Evolutionary conservation across 1,140 invertebrate genomes (phyloP), one percentile per base, ranked within the genome.

Genomic region (Meloidogyne exigua): DNA sequence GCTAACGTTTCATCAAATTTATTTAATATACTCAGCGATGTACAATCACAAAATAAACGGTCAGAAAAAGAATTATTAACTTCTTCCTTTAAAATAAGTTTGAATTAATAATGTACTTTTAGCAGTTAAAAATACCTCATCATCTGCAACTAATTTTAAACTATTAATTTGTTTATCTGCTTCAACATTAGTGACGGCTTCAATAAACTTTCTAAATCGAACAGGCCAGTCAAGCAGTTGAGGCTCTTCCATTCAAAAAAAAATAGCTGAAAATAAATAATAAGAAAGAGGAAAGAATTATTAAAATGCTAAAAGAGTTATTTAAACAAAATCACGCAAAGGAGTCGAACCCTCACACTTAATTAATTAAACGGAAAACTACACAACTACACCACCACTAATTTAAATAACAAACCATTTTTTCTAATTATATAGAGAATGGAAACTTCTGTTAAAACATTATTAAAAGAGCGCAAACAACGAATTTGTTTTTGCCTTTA

Each of bases 81-180:
- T 15, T 70, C 57, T 21, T 57, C 13, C 26, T 77, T 12, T 42
- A 73, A 28, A 78, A 26, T 32, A 23, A 39, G 18, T 28, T n/a
- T 12, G 66, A 4, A 15, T 18, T 57, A 23, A 21, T 57, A 76
- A 21, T 11, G 13, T 39, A 49, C 15, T 62, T 5, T 32, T 4
- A 71, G 11, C 26, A n/a, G 9, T 28, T 3, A 68, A 68, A 68
- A 7, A 39, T 9, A 39, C 66, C 36, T 23, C n/a, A 12, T 81
- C 81, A 11, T 63, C 49, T 64, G 82, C 81, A 18, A 70, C 23
- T 10, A 84, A 71, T 68, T 75, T 83, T 10, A 82, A 66, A 15
- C 84, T 49, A 72, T 82, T 83, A 23, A 83, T 82, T 64, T 83
- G 75, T 57, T 83, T 82, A 68, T 79, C 85, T 15, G 75, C 80